Conservation (phyloP, 2,113 vertebrate species). For the human region GRCh38 chr1:239437501-239438000, state of each 20-base stretch:
- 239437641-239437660: too few species aligned
- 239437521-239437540: background rate
- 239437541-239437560: too few species aligned
- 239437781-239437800: background rate
- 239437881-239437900: background rate
- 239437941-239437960: background rate
- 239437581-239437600: too few species aligned
- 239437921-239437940: background rate
- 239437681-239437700: too few species aligned
- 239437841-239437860: background rate
- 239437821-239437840: background rate
- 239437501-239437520: background rate
- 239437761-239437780: background rate
- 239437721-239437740: background rate
- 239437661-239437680: too few species aligned
- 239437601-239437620: too few species aligned
- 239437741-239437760: background rate
- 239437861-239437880: background rate
- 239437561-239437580: too few species aligned
- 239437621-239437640: too few species aligned
- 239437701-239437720: too few species aligned
- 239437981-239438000: background rate
- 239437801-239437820: background rate
- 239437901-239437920: background rate
- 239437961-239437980: background rate